Conservation (phyloP, 2,113 vertebrate genomes). For the Macaca nemestrina region DNA sequence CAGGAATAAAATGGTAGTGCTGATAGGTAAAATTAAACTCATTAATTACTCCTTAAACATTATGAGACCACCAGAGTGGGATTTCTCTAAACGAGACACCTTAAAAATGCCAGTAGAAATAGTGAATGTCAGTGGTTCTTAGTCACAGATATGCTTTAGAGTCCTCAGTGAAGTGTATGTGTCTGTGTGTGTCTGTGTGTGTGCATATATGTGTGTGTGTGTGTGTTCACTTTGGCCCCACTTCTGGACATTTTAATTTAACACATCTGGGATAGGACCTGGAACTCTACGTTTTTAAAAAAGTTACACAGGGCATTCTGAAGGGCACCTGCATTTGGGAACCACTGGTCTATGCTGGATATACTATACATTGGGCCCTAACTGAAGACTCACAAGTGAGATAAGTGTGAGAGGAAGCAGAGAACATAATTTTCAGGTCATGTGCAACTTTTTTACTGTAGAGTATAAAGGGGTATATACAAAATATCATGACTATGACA, state of each 20-base stretch:
- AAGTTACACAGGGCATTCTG: background rate
- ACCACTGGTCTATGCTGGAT: background rate
- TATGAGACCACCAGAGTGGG: background rate
- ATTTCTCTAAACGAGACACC: background rate
- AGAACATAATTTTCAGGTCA: background rate
- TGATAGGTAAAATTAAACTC: constrained; percentile 45
- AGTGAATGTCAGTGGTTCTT: background rate
- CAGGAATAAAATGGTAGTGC: constrained; percentile 37
- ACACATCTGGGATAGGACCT: background rate
- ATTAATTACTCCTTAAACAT: constrained; percentile 22
- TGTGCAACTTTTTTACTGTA: background rate
- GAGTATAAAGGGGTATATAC: background rate
- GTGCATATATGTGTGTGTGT: background rate
- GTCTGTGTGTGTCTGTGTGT: background rate
- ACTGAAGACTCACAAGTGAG: background rate
- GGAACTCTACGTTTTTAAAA: background rate
- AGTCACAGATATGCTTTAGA: background rate
- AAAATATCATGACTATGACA: background rate
- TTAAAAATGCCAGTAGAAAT: background rate
- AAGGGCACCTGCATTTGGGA: background rate
- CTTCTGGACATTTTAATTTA: background rate
- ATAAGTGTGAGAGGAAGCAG: background rate
- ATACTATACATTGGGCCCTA: background rate
- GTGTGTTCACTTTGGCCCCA: background rate
- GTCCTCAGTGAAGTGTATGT: background rate